Percentiles rank a stretch among this genome's conserved stretches.
These are phyloP conservation scores for Morone chrysops DNA, from an alignment of 2,113 vertebrate species.

Conservation along the genomic window DNA sequence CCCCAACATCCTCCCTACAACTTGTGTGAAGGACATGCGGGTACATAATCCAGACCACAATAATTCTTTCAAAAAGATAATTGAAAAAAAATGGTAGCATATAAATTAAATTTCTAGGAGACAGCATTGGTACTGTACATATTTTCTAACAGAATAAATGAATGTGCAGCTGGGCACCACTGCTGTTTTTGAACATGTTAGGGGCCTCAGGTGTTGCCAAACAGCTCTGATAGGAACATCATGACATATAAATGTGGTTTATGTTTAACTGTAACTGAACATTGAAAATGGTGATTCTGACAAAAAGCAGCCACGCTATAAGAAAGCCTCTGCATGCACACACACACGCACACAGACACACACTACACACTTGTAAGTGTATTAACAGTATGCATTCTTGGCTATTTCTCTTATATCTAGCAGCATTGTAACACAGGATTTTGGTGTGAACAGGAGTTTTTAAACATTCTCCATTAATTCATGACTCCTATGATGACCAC, in stretches of 20 bases:
- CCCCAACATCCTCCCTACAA: not conserved
- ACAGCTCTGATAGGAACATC: conserved; percentile 30
- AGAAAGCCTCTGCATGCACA: not conserved
- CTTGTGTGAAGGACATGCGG: too few relatives aligned
- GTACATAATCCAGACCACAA: not conserved
- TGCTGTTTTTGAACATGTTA: not conserved
- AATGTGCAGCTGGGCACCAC: not conserved
- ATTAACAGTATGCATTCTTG: not conserved
- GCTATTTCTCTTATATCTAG: not conserved
- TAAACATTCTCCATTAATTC: not conserved
- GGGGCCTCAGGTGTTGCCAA: conserved; percentile 46
- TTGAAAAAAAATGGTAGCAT: not conserved
- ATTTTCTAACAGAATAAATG: not conserved
- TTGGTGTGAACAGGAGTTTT: not conserved
- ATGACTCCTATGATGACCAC: conserved; percentile 1
- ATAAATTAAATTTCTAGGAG: not conserved
- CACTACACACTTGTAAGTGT: not conserved
- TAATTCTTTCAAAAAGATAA: not conserved
- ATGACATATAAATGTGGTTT: conserved; percentile 6
- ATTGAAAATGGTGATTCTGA: conserved; percentile 43
- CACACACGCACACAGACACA: not conserved
- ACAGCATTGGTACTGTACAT: not conserved
- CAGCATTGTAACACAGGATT: not conserved
- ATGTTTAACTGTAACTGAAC: conserved; percentile 5
- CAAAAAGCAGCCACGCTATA: conserved; percentile 9